phyloP scores from a whole-genome alignment of 2,888 invertebrate genomes.

The Polydrusus tereticollis region DNA sequence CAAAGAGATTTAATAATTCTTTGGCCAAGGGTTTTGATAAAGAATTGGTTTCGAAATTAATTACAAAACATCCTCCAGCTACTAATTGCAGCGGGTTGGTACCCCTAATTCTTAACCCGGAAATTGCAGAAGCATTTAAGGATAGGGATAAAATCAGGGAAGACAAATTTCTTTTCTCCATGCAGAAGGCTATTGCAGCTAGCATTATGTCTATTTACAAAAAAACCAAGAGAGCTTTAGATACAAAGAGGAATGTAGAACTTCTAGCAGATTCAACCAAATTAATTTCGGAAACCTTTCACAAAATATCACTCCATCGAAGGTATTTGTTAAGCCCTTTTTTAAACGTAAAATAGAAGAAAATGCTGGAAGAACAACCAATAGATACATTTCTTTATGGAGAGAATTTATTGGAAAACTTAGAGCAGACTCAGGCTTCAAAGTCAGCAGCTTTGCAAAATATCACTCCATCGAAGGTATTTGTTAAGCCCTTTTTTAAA shows the following conservation, averaged over 20 bases:
- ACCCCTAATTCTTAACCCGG: background rate
- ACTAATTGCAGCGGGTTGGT: background rate
- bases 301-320: constrained; percentile 23
- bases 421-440: constrained; percentile 13
- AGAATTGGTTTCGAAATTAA: background rate
- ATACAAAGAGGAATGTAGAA: background rate
- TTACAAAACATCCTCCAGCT: background rate
- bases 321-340: constrained; percentile 12
- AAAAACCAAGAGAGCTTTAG: background rate
- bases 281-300: constrained; percentile 1
- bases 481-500: constrained; percentile 14
- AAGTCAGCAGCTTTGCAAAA: background rate
- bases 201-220: background rate
- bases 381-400: constrained; percentile 20
- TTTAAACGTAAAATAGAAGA: constrained; percentile 13
- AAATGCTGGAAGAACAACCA: background rate
- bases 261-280: constrained; percentile 13
- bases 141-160: background rate
- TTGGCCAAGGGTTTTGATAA: background rate
- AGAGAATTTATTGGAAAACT: constrained; percentile 9
- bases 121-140: background rate
- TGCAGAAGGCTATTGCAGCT: background rate
- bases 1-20: background rate
- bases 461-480: constrained; percentile 23
- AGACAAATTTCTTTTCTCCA: background rate